Evolutionary conservation across 2,797 vertebrate genomes (phyloP), one percentile per base, ranked within the genome.

Genomic region (Emys orbicularis): DNA sequence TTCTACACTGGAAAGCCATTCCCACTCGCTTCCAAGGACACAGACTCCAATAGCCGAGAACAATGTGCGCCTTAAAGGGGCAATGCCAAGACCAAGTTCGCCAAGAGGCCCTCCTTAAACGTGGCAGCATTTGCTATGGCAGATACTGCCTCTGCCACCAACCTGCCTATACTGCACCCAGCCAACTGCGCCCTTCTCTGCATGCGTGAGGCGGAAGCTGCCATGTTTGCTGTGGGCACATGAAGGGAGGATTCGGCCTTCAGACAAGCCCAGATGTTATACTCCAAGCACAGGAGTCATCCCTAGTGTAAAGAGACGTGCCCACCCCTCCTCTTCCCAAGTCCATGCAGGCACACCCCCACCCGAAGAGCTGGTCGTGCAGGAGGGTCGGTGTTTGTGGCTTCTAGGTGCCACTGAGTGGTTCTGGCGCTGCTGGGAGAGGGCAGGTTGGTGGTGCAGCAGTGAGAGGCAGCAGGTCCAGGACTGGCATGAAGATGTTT

Each of bases 191-290:
- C 44, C 74, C 50, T 37, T 65, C 85, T n/a, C 34, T 50, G 59
- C 37, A 6, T 47, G 81, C 52, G 1, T 13, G 44, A 76, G 81
- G 37, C 52, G 0, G 1, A n/a, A 79, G 50, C 3, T 8, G 19
- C 1, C 13, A 8, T 21, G 0, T 19, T 1, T 57, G 57, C 15
- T 44, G 34, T 1, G 2, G 29, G 8, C 18, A 11, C 12, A 37
- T 21, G 8, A 59, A 68, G 47, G 44, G 54, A 52, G 80, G 74
- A 37, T 92, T 68, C 34, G 74, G 85, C 16, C 85, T 72, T 68
- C 34, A 59, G 19, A 59, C 2, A 8, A 57, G n/a, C 31, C 31
- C 53, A 41, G 16, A 54, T 92, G 81, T 81, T 41, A 50, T 81
- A 13, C 49, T 47, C 27, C 65, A 11, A 50, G 21, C 5, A 27